phyloP scores from a whole-genome alignment of 2,113 vertebrate species.

The Laticauda colubrina region DNA sequence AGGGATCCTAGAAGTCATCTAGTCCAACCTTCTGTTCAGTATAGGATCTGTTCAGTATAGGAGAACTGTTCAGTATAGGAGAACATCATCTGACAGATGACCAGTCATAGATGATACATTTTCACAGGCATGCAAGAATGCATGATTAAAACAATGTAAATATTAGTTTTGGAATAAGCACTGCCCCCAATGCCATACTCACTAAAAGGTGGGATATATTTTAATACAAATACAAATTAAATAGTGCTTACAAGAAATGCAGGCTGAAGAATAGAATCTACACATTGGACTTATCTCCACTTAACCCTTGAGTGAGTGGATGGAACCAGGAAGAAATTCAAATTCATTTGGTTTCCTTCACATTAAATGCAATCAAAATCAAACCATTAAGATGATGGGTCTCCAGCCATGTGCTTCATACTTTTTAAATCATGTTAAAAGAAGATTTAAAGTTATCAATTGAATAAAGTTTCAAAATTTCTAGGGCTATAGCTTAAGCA shows the following conservation, averaged over 20 bases:
- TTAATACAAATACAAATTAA: not conserved
- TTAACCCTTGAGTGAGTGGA: not conserved
- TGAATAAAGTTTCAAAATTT: not conserved
- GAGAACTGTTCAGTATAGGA: not conserved
- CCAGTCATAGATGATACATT: not conserved
- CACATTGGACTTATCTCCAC: not conserved
- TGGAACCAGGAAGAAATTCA: not conserved
- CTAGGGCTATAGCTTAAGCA: not conserved
- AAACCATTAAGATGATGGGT: not conserved
- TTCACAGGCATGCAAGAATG: not conserved
- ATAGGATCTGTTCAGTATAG: not conserved
- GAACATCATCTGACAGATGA: not conserved
- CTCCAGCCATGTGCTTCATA: not conserved
- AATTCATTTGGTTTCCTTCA: not conserved
- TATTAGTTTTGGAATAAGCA: not conserved
- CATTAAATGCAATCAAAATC: not conserved
- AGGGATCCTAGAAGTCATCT: not conserved
- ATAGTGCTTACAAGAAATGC: not conserved
- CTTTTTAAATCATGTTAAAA: not conserved
- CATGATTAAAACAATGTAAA: not conserved
- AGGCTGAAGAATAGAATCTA: not conserved
- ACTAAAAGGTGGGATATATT: not conserved
- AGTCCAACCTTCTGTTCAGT: not conserved
- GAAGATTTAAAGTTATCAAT: not conserved
- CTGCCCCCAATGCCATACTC: not conserved